Percentiles rank a stretch among this genome's conserved stretches.
Evolutionary conservation across 2,113 vertebrate species (phyloP).

Genomic region (Ciconia stormi): DNA sequence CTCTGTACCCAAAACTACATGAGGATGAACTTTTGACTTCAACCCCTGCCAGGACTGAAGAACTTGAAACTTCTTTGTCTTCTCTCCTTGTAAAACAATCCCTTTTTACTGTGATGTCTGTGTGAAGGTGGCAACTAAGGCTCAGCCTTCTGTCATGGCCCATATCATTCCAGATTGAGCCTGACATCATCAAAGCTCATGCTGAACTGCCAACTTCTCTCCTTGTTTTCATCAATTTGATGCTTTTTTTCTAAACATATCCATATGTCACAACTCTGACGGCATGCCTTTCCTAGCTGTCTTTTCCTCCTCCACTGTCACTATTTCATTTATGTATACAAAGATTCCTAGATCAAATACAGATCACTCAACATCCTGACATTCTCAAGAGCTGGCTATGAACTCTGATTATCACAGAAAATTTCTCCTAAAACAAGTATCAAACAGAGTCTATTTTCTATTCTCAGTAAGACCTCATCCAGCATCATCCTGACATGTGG

Average conservation of each 20-base stretch:
- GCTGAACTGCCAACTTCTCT: constrained; percentile 33
- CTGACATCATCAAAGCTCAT: constrained; percentile 49
- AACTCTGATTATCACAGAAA: constrained; percentile 37
- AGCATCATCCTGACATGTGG: not conserved
- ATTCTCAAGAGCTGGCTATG: constrained; percentile 38
- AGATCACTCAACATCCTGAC: constrained; percentile 65
- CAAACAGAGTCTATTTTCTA: constrained; percentile 23
- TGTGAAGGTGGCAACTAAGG: constrained; percentile 22
- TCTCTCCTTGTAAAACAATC: constrained; percentile 11
- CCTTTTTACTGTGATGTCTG: constrained; percentile 6
- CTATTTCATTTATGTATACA: constrained; percentile 59
- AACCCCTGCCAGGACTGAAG: not conserved
- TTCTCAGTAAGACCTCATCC: not conserved
- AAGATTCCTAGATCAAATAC: constrained; percentile 61
- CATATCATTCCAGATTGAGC: constrained; percentile 41
- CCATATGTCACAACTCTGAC: not conserved
- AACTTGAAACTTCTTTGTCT: constrained; percentile 45
- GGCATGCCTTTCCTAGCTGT: constrained; percentile 46
- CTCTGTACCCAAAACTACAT: not conserved
- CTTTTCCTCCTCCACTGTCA: constrained; percentile 56
- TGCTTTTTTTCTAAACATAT: constrained; percentile 21
- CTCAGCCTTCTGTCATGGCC: constrained; percentile 43
- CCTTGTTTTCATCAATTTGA: constrained; percentile 50
- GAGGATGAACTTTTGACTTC: constrained; percentile 51
- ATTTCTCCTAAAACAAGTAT: constrained; percentile 28